These are phyloP conservation scores for Bombus sylvicola DNA, from an alignment of 1,140 invertebrate species.

Conservation along the genomic window DNA sequence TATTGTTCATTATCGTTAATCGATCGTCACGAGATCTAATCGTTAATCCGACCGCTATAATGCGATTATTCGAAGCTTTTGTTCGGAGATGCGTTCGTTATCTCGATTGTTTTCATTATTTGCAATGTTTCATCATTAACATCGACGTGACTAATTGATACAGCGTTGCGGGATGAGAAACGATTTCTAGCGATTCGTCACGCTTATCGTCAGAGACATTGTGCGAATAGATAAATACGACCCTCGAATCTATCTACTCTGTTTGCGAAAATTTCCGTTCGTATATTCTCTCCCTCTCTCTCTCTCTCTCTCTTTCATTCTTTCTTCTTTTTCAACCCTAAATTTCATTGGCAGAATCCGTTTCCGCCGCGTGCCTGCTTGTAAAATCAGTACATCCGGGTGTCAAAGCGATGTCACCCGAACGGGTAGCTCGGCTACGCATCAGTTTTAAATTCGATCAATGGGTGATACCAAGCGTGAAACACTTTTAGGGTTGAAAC, in stretches of 20 bases:
- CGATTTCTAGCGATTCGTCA: constrained; percentile 53
- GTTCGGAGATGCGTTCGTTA: background rate
- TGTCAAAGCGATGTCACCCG: constrained; percentile 81
- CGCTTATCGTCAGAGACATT: constrained; percentile 50
- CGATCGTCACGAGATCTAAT: background rate
- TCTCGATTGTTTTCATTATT: background rate
- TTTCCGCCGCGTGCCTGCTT: constrained; percentile 81
- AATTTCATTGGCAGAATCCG: constrained; percentile 81
- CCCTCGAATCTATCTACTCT: background rate
- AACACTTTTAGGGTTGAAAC: constrained; percentile 83
- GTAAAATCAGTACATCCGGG: constrained; percentile 83
- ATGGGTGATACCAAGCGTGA: constrained; percentile 82
- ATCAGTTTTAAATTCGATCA: constrained; percentile 83
- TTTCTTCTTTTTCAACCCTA: constrained; percentile 68
- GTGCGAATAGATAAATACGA: constrained; percentile 49
- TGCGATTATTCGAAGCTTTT: background rate
- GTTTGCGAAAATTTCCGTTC: constrained; percentile 44
- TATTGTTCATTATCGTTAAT: background rate
- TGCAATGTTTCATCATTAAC: background rate
- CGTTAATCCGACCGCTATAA: background rate
- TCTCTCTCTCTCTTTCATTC: background rate
- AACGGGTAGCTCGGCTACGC: constrained; percentile 63
- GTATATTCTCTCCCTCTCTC: constrained; percentile 6
- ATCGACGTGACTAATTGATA: constrained; percentile 23
- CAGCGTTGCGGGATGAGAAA: background rate